Conservation (phyloP, 2,888 invertebrate genomes). For the Parelbella ahira region DNA sequence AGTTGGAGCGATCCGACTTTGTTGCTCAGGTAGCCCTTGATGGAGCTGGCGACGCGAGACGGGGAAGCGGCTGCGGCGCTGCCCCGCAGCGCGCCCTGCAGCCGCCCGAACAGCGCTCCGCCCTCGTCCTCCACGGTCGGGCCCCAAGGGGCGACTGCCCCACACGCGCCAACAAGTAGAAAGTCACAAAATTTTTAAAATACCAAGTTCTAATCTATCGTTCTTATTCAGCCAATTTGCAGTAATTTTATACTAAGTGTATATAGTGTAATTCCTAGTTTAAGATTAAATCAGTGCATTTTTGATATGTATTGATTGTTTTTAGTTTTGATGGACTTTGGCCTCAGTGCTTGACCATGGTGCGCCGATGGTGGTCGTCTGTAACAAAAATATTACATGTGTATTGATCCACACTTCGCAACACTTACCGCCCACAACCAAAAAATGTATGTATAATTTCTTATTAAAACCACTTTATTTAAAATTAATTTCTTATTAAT, state of each 20-base stretch:
- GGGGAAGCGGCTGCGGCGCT: constrained; percentile 85
- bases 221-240: constrained; percentile 10
- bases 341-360: constrained; percentile 52
- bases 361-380: constrained; percentile 55
- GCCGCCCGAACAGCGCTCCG: constrained; percentile 82
- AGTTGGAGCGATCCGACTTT: constrained; percentile 84
- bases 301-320: constrained; percentile 76
- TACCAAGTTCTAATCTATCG: constrained; percentile 27
- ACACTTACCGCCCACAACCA: no score
- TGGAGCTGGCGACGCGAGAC: constrained; percentile 86
- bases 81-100: constrained; percentile 84
- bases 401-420: no score
- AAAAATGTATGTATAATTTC: no score
- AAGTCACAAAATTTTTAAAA: constrained; percentile 27
- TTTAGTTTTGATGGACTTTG: constrained; percentile 37
- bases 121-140: constrained; percentile 76
- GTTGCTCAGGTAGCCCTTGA: constrained; percentile 85
- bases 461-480: no score
- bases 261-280: constrained; percentile 18
- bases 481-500: no score
- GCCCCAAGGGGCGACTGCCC: constrained; percentile 49
- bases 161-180: constrained; percentile 37
- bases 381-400: constrained; percentile 45
- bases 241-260: no score
- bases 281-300: constrained; percentile 59